These are phyloP conservation scores for Pangasius larnaudii DNA, from an alignment of 2,797 vertebrate species.

Conservation along the genomic window DNA sequence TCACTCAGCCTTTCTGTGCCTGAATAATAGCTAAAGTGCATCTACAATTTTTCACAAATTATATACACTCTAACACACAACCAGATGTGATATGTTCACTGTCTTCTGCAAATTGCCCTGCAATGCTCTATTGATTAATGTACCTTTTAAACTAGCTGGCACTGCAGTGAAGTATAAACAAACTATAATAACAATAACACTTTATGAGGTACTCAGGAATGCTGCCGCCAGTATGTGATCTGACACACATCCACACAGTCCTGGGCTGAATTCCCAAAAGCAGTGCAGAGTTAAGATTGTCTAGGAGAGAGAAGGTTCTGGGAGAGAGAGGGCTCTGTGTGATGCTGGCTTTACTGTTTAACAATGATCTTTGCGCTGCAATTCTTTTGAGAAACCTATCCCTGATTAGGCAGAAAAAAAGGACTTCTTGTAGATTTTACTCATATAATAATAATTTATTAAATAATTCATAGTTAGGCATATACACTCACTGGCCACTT, in stretches of 20 bases:
- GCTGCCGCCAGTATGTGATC: neutral
- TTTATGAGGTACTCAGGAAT: neutral
- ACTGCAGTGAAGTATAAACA: neutral
- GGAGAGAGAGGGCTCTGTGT: neutral
- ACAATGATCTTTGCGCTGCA: neutral
- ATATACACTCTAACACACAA: neutral
- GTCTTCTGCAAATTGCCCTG: neutral
- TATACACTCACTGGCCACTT: neutral
- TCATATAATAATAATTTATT: neutral
- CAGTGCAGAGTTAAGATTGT: neutral
- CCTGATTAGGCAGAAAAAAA: neutral
- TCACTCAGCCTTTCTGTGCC: neutral
- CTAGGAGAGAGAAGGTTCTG: neutral
- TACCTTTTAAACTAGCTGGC: neutral
- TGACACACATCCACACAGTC: neutral
- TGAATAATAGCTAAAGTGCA: neutral
- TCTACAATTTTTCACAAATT: neutral
- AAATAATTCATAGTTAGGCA: neutral
- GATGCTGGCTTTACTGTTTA: neutral
- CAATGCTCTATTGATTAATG: neutral
- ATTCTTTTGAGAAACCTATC: neutral
- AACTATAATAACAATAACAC: neutral
- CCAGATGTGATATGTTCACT: neutral
- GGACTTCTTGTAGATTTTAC: neutral
- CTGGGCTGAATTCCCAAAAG: neutral